A percentile compares a stretch with the other conserved stretches of the same genome.
phyloP scores from a whole-genome alignment of 2,888 invertebrate genomes.

The Lymantria dispar region DNA sequence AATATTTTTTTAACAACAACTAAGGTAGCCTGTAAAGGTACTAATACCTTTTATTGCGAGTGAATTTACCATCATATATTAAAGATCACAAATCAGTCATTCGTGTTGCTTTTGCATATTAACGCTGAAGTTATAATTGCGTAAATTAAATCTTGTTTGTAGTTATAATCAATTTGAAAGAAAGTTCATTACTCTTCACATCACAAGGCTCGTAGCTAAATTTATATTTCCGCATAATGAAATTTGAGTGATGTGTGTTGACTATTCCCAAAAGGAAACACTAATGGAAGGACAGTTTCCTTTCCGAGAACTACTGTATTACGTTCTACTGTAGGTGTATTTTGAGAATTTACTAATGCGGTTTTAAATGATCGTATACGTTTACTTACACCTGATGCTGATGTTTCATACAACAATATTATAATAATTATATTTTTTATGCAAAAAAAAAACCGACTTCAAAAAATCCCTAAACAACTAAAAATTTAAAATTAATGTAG shows the following conservation, averaged over 20 bases:
- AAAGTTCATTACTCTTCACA: constrained; percentile 18
- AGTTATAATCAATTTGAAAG: constrained; percentile 28
- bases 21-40: no score
- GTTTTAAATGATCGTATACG: not conserved
- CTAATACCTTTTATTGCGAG: no score
- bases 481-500: no score
- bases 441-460: no score
- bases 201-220: constrained; percentile 35
- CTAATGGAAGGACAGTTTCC: constrained; percentile 56
- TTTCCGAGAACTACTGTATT: constrained; percentile 42
- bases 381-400: not conserved
- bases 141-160: not conserved
- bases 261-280: constrained; percentile 49
- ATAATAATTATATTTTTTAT: no score
- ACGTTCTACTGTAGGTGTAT: constrained; percentile 30
- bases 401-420: no score
- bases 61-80: no score
- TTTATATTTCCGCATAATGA: constrained; percentile 49
- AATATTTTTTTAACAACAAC: no score
- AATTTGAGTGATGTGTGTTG: constrained; percentile 50
- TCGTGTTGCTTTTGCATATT: no score
- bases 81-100: no score
- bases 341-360: constrained; percentile 27
- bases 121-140: no score
- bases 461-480: no score